These are phyloP conservation scores for Gibbula magus DNA, from an alignment of 2,888 invertebrate genomes.

Conservation along the genomic window DNA sequence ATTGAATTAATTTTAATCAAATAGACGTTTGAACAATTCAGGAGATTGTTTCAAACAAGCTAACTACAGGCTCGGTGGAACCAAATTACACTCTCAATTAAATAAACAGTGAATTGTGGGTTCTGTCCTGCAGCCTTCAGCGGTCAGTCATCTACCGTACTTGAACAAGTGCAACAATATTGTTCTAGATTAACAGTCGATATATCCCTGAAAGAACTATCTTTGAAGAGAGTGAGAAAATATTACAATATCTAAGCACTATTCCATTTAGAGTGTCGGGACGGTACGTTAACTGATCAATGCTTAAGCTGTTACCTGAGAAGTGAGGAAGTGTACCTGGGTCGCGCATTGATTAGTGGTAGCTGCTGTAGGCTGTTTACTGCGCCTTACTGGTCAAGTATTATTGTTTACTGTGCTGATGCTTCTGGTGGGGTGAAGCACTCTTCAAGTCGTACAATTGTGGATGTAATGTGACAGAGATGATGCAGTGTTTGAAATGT, in stretches of 20 bases:
- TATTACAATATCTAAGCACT: neutral
- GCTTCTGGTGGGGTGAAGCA: neutral
- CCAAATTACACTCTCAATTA: slow-evolving; percentile 18
- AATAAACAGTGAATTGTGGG: neutral
- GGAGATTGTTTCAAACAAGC: neutral
- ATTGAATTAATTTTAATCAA: neutral
- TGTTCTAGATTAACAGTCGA: slow-evolving; percentile 2
- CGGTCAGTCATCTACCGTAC: slow-evolving; percentile 7
- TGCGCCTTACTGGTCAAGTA: neutral
- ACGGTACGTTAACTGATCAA: neutral
- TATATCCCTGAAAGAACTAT: neutral
- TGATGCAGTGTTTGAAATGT: neutral
- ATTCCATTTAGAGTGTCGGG: neutral
- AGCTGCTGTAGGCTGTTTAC: neutral
- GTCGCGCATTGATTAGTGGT: neutral
- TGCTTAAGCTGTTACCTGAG: too few species aligned
- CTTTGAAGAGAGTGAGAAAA: slow-evolving; percentile 1
- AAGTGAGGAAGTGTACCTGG: too few species aligned
- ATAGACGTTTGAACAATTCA: neutral
- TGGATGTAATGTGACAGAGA: neutral
- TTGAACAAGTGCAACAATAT: slow-evolving; percentile 8
- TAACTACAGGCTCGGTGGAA: neutral
- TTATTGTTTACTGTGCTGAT: neutral
- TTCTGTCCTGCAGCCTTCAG: neutral
- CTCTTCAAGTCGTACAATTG: neutral